phyloP scores from a whole-genome alignment of 1,140 invertebrate species.

The Medauroidea extradentata region DNA sequence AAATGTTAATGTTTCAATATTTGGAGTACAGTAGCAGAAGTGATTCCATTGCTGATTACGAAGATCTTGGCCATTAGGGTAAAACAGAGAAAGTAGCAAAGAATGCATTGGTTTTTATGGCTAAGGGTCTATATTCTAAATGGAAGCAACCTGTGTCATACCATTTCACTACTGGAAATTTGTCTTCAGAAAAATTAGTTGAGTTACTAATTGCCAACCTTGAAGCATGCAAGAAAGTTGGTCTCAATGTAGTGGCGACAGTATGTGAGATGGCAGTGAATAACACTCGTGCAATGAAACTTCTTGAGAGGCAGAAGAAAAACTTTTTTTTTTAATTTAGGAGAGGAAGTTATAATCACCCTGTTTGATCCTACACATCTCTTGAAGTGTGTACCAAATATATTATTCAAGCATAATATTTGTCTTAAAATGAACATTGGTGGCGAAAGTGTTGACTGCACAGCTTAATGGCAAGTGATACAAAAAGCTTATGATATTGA shows the following conservation, averaged over 20 bases:
- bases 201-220: conserved; percentile 1
- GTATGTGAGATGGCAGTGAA: conserved; percentile 15
- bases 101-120: conserved; percentile 1
- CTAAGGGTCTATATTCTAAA: background rate
- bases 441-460: too few species aligned
- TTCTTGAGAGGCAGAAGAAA: background rate
- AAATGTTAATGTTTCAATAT: background rate
- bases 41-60: background rate
- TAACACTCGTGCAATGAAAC: conserved; percentile 1
- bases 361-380: conserved; percentile 20
- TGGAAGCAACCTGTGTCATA: conserved; percentile 1
- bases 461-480: too few species aligned
- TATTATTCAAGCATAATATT: conserved; percentile 4
- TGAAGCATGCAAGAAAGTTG: conserved; percentile 4
- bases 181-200: background rate
- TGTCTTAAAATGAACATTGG: too few species aligned
- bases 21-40: background rate
- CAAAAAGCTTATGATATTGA: too few species aligned
- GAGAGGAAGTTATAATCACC: conserved; percentile 1
- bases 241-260: conserved; percentile 3
- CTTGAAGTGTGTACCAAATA: conserved; percentile 19
- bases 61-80: background rate
- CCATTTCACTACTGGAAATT: background rate
- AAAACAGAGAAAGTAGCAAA: background rate
- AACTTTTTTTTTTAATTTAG: background rate